A percentile compares a stretch with the other conserved stretches of the same genome.
Evolutionary conservation across 2,888 invertebrate species (phyloP).

Genomic region (Platycheirus rosarum): DNA sequence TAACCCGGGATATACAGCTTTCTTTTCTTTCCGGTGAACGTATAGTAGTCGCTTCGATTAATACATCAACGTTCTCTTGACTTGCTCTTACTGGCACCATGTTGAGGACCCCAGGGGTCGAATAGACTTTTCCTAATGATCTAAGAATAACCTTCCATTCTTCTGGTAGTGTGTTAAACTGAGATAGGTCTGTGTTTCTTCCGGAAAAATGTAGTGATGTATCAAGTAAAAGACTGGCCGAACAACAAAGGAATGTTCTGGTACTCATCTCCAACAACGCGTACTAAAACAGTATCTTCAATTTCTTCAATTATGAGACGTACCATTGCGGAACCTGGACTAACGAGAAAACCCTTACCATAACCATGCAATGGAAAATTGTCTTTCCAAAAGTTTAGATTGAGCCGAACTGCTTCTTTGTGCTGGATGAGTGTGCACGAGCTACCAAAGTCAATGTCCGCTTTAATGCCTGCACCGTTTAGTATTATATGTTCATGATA

Average conservation of each 20-base stretch:
- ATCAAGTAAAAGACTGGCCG: conserved; percentile 11
- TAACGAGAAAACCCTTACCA: conserved; percentile 7
- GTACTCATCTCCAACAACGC: background rate
- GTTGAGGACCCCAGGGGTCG: background rate
- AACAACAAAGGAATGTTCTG: conserved; percentile 4
- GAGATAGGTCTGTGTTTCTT: background rate
- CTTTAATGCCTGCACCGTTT: background rate
- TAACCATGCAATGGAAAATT: conserved; percentile 1
- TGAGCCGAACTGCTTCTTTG: conserved; percentile 1
- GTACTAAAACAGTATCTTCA: background rate
- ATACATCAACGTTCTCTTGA: conserved; percentile 6
- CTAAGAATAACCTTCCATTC: background rate
- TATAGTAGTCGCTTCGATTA: conserved; percentile 7
- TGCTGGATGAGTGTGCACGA: conserved; percentile 5
- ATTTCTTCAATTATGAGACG: conserved; percentile 8
- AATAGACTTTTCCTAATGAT: background rate
- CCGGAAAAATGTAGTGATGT: background rate
- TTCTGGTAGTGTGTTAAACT: background rate
- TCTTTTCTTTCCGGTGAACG: conserved; percentile 2
- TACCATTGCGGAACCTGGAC: background rate
- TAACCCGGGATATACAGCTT: background rate
- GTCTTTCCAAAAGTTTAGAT: background rate
- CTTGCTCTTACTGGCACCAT: conserved; percentile 1
- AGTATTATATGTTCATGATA: background rate
- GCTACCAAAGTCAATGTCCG: conserved; percentile 15